Base-by-base conservation (phyloP, 1,140 invertebrate species). In the Hypothenemus hampei region DNA sequence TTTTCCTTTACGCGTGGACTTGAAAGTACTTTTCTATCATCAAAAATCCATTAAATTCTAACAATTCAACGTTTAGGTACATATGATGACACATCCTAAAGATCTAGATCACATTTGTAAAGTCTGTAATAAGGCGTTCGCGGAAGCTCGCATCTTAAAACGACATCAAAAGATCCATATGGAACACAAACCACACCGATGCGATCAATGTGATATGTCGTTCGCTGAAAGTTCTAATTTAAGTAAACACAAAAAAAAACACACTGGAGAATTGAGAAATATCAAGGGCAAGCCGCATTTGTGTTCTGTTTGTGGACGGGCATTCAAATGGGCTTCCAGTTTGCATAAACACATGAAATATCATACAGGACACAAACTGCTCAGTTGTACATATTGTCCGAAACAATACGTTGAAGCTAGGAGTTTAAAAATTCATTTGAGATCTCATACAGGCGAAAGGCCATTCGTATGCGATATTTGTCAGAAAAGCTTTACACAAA, bases 381-480 rank as follows among this genome's bases (percentile, higher is more conserved):
- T 73, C 22, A 65, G 63, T 31, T 74, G 72, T 44, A 60, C 69
- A 46, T 68, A 62, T 58, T 74, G 72, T 57, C 59, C 58, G 7
- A 74, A 73, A 56, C 72, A 74, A 48, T 74, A 74, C 61, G 72
- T 73, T n/a, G 72, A 74, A 54, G 66, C 68, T 5, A 57, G 70
- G 57, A 72, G 70, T 65, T 58, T 72, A 47, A 62, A 59, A 44
- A 70, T 72, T 37, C 70, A 72, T 53, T 55, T 71, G n/a, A 50
- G 70, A 19, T 70, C 69, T 3, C 70, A 72, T 51, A 70, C 69
- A 10, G 70, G 70, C 11, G 69, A 72, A 50, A 58, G 67, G 16
- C 68, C 61, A 1, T 87, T 87, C 66, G 78, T 84, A 53, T 92
- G 89, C 65, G 83, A 85, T 55, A 75, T 86, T 18, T 92, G 89